A percentile compares a stretch with the other conserved stretches of the same genome.
phyloP scores from a whole-genome alignment of 2,797 vertebrate genomes.

The Vultur gryphus region DNA sequence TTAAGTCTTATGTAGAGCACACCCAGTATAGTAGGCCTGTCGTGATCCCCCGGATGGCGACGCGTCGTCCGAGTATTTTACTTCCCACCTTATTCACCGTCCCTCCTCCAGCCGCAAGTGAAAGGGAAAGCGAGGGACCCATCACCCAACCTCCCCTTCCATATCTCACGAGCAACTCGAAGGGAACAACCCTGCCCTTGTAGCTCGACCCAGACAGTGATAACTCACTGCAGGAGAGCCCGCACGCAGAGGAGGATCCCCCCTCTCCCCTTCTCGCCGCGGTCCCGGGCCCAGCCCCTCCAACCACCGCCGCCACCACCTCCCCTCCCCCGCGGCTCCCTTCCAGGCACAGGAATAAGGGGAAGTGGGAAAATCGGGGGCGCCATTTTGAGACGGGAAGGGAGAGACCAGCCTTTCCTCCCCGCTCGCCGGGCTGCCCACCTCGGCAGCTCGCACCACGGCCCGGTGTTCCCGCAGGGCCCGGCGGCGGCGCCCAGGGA shows the following conservation, averaged over 20 bases:
- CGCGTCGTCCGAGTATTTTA: neutral
- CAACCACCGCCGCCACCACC: neutral
- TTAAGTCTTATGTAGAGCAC: neutral
- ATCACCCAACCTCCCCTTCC: neutral
- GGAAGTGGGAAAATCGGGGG: constrained; percentile 53
- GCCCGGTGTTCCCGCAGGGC: neutral
- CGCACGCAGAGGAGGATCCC: neutral
- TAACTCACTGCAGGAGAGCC: neutral
- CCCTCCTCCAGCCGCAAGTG: neutral
- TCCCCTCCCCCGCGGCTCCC: constrained; percentile 9
- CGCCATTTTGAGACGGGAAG: constrained; percentile 61
- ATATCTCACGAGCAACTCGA: neutral
- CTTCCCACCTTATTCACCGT: neutral
- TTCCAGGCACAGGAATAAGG: constrained; percentile 32
- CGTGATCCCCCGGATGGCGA: neutral
- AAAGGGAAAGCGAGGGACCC: neutral
- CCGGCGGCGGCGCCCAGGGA: neutral
- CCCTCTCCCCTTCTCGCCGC: too few species aligned
- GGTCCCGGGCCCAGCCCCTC: neutral
- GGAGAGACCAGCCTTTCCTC: neutral
- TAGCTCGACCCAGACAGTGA: fast-evolving
- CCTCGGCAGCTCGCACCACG: neutral
- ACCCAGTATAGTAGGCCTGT: neutral
- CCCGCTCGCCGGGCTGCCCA: neutral
- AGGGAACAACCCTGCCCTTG: neutral